phyloP scores from a whole-genome alignment of 2,888 invertebrate genomes.

The Synanthedon myopaeformis region DNA sequence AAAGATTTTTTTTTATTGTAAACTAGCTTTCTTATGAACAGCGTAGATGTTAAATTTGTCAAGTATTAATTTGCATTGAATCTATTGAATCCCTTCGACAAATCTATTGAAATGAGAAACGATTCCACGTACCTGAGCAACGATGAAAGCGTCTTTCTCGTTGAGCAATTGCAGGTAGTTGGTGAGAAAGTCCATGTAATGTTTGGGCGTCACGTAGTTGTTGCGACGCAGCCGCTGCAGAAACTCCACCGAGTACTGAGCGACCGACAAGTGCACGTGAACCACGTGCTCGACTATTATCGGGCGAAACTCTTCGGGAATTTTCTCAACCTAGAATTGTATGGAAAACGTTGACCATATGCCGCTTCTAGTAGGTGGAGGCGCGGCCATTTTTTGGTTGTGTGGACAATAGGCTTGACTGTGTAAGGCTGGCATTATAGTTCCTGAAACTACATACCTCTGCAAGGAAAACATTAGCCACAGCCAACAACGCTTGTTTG shows the following conservation, averaged over 20 bases:
- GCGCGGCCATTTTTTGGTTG: too few relatives aligned
- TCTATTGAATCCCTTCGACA: too few relatives aligned
- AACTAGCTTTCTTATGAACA: too few relatives aligned
- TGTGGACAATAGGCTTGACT: too few relatives aligned
- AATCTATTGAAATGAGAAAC: too few relatives aligned
- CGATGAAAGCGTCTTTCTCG: slow-evolving; percentile 74
- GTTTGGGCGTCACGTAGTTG: slow-evolving; percentile 93
- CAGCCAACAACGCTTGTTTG: slow-evolving; percentile 86
- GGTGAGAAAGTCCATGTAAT: slow-evolving; percentile 88
- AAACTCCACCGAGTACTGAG: slow-evolving; percentile 79
- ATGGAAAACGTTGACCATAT: too few relatives aligned
- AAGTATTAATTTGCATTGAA: too few relatives aligned
- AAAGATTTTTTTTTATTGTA: too few relatives aligned
- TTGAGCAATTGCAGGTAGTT: slow-evolving; percentile 82
- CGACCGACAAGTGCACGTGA: slow-evolving; percentile 83
- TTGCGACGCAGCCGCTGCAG: slow-evolving; percentile 78
- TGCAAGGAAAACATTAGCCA: slow-evolving; percentile 85
- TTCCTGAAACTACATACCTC: slow-evolving; percentile 68
- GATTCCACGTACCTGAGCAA: slow-evolving; percentile 48
- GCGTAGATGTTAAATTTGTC: too few relatives aligned
- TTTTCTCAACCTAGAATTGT: slow-evolving; percentile 67
- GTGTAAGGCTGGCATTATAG: too few relatives aligned
- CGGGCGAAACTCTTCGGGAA: slow-evolving; percentile 76
- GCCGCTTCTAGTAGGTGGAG: too few relatives aligned
- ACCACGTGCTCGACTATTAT: slow-evolving; percentile 87